phyloP scores from a whole-genome alignment of 2,113 vertebrate genomes.

The Leucosticte australis region DNA sequence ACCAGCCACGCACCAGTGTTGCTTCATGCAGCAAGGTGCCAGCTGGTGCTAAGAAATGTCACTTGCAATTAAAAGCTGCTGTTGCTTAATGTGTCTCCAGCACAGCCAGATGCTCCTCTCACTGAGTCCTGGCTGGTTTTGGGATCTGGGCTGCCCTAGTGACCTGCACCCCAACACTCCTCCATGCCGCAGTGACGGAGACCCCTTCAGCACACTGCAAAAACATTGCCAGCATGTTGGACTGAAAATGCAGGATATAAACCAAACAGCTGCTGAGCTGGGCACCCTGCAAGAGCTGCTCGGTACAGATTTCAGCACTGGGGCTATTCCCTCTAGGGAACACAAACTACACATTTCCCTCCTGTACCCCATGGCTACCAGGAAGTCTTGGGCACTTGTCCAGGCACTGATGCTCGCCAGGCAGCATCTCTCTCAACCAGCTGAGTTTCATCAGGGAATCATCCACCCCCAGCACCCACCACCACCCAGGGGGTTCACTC shows the following conservation, averaged over 20 bases:
- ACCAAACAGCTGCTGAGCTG: not conserved
- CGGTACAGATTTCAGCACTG: not conserved
- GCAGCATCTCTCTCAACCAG: not conserved
- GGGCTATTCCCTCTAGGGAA: not conserved
- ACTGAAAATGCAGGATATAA: not conserved
- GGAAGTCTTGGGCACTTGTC: not conserved
- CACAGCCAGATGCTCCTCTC: not conserved
- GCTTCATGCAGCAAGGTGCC: conserved; percentile 39
- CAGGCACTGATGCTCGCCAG: accelerated
- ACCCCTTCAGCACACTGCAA: accelerated
- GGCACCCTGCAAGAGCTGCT: not conserved
- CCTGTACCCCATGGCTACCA: accelerated
- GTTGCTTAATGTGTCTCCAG: not conserved
- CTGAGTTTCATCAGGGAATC: not conserved
- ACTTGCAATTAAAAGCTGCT: conserved; percentile 55
- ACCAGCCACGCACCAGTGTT: not conserved
- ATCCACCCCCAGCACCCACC: not conserved
- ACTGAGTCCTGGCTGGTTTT: accelerated
- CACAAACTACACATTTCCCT: not conserved
- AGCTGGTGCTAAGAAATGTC: conserved; percentile 9
- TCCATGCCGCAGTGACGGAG: accelerated
- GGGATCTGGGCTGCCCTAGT: not conserved
- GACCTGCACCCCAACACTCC: not conserved
- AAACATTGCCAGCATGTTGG: accelerated
- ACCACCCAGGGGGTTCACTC: not conserved